Evolutionary conservation across 2,797 vertebrate species (phyloP).

Genomic region (Nannoperca obscura): DNA sequence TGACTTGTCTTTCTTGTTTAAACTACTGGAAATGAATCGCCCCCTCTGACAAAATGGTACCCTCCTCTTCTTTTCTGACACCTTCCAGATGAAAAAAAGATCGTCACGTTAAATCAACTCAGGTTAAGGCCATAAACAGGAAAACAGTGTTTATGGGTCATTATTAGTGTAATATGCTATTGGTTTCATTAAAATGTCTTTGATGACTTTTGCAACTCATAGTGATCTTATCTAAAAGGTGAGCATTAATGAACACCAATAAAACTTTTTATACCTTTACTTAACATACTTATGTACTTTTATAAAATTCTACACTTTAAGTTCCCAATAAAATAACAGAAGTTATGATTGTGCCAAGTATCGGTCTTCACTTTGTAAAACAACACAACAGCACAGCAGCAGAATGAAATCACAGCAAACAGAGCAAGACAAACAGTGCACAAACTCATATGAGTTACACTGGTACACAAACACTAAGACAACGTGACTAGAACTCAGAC

Average conservation of each 20-base stretch:
- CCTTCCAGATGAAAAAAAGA: no score
- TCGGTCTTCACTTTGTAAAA: neutral
- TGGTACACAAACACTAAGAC: constrained; percentile 28
- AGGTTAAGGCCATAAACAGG: neutral
- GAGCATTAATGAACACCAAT: neutral
- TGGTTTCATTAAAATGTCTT: no score
- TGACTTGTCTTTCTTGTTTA: no score
- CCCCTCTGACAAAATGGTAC: no score
- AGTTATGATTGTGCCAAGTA: neutral
- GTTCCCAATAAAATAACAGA: neutral
- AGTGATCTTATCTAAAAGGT: neutral
- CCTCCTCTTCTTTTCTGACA: no score
- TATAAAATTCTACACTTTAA: neutral
- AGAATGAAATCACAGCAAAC: constrained; percentile 8
- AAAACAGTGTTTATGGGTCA: no score
- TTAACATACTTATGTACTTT: no score
- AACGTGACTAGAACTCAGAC: neutral
- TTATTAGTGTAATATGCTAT: neutral
- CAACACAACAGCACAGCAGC: neutral
- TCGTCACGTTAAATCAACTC: neutral
- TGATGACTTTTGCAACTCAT: neutral
- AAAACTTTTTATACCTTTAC: neutral
- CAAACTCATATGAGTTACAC: neutral
- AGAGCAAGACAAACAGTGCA: constrained; percentile 10
- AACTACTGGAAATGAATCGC: no score